These are phyloP conservation scores for Oncopodura yosiiana DNA, from an alignment of 1,140 invertebrate species.

Conservation along the genomic window DNA sequence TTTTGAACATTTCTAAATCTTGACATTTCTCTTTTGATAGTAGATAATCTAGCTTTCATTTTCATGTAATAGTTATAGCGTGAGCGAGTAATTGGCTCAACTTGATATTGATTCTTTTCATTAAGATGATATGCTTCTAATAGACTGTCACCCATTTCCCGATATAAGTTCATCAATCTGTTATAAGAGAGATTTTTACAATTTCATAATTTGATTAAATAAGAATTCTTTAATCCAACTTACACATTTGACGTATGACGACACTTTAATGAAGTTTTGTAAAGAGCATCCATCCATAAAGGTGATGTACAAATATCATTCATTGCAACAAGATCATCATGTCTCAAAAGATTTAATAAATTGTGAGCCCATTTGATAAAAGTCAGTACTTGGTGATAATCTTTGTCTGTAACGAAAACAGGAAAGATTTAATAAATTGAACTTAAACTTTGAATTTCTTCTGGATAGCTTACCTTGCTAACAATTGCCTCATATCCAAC, in stretches of 20 bases:
- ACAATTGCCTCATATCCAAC: slow-evolving; percentile 26
- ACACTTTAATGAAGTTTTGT: slow-evolving; percentile 14
- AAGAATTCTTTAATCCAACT: neutral
- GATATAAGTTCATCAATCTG: slow-evolving; percentile 30
- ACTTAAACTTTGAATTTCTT: too few relatives aligned
- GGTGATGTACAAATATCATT: slow-evolving; percentile 19
- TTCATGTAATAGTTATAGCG: slow-evolving; percentile 28
- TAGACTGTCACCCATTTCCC: slow-evolving; percentile 25
- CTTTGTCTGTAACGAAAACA: too few relatives aligned
- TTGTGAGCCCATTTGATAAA: slow-evolving; percentile 15
- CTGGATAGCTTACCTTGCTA: too few relatives aligned
- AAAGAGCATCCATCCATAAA: slow-evolving; percentile 27
- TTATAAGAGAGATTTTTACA: neutral
- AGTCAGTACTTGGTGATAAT: slow-evolving; percentile 19
- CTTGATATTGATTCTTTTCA: slow-evolving; percentile 2
- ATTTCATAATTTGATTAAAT: neutral
- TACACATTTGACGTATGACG: slow-evolving; percentile 28
- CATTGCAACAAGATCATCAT: slow-evolving; percentile 30
- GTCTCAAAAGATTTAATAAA: slow-evolving; percentile 26
- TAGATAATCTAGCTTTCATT: slow-evolving; percentile 23
- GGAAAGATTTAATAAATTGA: too few relatives aligned
- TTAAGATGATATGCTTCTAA: slow-evolving; percentile 5
- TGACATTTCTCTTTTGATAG: slow-evolving; percentile 27
- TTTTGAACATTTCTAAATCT: neutral
- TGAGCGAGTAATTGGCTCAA: slow-evolving; percentile 12